Conservation (phyloP, 2,113 vertebrate genomes). For the Pardalotus punctatus region DNA sequence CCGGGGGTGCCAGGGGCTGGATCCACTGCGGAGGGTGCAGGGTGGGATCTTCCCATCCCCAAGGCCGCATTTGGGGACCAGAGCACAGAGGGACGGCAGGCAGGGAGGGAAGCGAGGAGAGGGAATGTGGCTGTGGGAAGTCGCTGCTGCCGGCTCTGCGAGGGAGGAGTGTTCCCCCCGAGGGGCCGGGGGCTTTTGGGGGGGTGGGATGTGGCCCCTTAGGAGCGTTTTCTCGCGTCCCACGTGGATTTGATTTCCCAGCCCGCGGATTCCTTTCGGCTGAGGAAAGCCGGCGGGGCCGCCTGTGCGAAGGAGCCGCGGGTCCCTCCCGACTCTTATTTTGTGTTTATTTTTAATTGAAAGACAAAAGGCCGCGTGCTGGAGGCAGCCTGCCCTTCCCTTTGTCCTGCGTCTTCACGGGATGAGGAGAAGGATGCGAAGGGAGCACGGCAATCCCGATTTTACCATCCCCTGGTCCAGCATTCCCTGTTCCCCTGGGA, state of each 20-base stretch:
- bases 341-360: constrained; percentile 18
- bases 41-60: neutral
- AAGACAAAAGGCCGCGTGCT: constrained; percentile 36
- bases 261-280: neutral
- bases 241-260: neutral
- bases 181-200: fast-evolving
- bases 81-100: neutral
- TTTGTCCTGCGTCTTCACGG: neutral
- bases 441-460: neutral
- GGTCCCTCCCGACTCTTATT: neutral
- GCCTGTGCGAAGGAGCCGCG: neutral
- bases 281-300: neutral
- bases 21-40: fast-evolving
- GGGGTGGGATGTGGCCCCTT: fast-evolving
- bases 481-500: neutral
- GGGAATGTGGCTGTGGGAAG: constrained; percentile 26
- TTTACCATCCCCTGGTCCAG: neutral
- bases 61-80: fast-evolving
- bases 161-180: neutral
- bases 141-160: fast-evolving
- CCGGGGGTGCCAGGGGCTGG: neutral
- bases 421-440: neutral
- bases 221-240: neutral
- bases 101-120: neutral
- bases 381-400: neutral